A percentile compares a stretch with the other conserved stretches of the same genome.
phyloP scores from a whole-genome alignment of 2,888 invertebrate species.

The Steinernema carpocapsae region DNA sequence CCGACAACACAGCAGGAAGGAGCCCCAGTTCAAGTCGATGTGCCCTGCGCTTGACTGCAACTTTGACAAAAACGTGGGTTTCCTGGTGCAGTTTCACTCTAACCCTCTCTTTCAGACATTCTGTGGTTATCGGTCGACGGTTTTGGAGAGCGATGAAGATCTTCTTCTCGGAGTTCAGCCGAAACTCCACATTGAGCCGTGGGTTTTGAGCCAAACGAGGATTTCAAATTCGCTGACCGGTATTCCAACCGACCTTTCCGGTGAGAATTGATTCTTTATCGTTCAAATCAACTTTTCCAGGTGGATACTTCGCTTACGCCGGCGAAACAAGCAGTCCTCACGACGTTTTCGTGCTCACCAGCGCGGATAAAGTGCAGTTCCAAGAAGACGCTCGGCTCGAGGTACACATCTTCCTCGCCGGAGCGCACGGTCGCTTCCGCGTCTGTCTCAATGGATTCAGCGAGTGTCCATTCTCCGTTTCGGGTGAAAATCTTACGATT shows the following conservation, averaged over 20 bases:
- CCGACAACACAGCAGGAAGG: constrained; percentile 41
- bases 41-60: constrained; percentile 46
- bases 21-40: constrained; percentile 48
- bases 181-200: background rate
- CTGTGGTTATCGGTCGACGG: constrained; percentile 21
- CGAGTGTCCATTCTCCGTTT: constrained; percentile 56
- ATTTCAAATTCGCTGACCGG: constrained; percentile 39
- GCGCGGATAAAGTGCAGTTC: constrained; percentile 16
- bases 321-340: constrained; percentile 6
- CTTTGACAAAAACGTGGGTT: constrained; percentile 37
- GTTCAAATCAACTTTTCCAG: background rate
- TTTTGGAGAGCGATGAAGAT: constrained; percentile 11
- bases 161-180: constrained; percentile 12
- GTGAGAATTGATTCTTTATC: constrained; percentile 3
- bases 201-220: constrained; percentile 35
- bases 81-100: background rate
- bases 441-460: constrained; percentile 57
- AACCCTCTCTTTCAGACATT: constrained; percentile 12
- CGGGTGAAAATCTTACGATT: constrained; percentile 56
- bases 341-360: constrained; percentile 29
- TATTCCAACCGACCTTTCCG: constrained; percentile 36
- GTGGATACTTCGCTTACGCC: constrained; percentile 36
- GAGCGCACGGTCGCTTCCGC: constrained; percentile 57
- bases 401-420: constrained; percentile 34
- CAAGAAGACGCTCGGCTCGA: constrained; percentile 26